phyloP scores from a whole-genome alignment of 2,797 vertebrate genomes.

The Acanthurus lineatus region DNA sequence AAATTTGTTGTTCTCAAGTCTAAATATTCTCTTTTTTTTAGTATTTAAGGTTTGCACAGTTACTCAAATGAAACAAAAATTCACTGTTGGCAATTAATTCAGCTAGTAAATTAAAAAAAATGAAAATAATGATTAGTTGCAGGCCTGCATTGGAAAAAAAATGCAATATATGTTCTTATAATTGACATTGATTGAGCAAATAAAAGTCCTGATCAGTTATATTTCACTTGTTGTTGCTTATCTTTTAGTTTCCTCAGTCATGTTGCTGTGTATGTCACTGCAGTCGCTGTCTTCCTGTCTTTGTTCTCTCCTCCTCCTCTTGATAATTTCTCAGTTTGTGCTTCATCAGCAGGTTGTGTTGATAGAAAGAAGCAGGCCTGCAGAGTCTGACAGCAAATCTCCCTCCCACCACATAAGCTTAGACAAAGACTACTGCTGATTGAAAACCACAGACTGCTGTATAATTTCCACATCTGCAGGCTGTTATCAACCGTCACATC shows the following conservation, averaged over 20 bases:
- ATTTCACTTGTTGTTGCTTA: background rate
- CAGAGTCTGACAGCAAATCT: slow-evolving; percentile 20
- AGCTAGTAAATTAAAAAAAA: background rate
- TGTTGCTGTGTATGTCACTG: background rate
- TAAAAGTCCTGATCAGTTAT: too few relatives aligned
- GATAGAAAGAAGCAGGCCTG: slow-evolving; percentile 17
- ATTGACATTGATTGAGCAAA: too few relatives aligned
- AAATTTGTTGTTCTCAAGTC: background rate
- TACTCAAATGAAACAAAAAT: too few relatives aligned
- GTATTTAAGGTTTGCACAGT: background rate
- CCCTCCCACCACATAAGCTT: background rate
- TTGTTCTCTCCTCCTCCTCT: background rate
- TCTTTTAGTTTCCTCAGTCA: background rate
- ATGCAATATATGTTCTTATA: too few relatives aligned
- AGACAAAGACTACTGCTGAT: slow-evolving; percentile 10
- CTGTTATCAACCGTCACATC: slow-evolving; percentile 15
- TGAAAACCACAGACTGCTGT: slow-evolving; percentile 9
- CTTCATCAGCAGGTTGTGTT: slow-evolving; percentile 25
- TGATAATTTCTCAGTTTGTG: slow-evolving; percentile 9
- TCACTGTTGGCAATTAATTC: background rate
- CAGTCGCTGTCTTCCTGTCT: background rate
- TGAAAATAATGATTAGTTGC: background rate
- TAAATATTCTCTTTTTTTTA: background rate
- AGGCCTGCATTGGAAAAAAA: too few relatives aligned
- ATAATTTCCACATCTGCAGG: slow-evolving; percentile 7